Conservation (phyloP, 2,797 vertebrate genomes). For the Gymnothorax javanicus region DNA sequence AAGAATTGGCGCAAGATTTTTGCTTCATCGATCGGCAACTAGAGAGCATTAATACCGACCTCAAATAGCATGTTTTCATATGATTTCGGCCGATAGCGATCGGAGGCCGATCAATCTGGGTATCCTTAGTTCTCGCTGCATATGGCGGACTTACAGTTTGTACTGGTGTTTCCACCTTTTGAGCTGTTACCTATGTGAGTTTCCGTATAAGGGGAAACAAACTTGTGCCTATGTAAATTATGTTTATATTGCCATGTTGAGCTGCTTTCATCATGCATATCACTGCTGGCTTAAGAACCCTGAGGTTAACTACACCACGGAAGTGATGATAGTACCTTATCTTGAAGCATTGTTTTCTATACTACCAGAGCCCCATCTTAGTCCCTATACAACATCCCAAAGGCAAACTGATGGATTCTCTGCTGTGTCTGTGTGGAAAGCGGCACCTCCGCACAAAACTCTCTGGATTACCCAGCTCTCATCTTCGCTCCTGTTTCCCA, state of each 20-base stretch:
- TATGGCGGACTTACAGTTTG: too few species aligned
- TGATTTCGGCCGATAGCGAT: too few species aligned
- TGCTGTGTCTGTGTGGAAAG: neutral
- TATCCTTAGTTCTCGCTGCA: too few species aligned
- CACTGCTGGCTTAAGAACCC: neutral
- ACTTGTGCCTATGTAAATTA: neutral
- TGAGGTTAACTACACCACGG: neutral
- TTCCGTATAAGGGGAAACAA: neutral
- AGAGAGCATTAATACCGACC: too few species aligned
- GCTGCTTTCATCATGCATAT: neutral
- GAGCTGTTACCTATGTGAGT: neutral
- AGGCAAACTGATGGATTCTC: neutral
- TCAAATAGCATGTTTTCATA: too few species aligned
- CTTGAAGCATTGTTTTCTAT: neutral
- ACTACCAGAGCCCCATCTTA: neutral
- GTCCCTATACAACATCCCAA: neutral
- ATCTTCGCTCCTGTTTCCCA: neutral
- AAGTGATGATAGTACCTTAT: too few species aligned
- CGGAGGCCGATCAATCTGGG: too few species aligned
- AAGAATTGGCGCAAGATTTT: too few species aligned
- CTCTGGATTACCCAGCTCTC: neutral
- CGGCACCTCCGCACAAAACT: neutral
- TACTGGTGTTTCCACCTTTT: too few species aligned
- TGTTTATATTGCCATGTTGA: neutral
- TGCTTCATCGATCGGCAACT: too few species aligned